Evolutionary conservation across 1,140 invertebrate species (phyloP).

Genomic region (Drosophila auraria): DNA sequence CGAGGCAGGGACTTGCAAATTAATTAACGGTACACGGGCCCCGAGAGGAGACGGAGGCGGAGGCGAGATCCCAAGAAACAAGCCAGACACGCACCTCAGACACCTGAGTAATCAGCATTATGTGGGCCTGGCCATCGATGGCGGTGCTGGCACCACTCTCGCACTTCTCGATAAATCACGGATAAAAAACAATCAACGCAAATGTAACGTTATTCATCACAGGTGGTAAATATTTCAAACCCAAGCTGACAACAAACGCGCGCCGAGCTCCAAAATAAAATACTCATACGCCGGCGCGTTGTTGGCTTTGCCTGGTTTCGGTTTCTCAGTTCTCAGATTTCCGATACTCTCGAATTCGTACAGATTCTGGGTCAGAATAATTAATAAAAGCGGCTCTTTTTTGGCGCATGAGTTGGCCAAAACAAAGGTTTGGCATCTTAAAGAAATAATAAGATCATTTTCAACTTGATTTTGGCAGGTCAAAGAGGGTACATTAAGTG

Average conservation of each 20-base stretch:
- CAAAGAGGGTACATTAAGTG: neutral
- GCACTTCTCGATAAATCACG: slow-evolving; percentile 75
- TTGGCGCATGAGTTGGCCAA: slow-evolving; percentile 69
- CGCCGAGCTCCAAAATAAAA: slow-evolving; percentile 50
- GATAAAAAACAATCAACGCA: slow-evolving; percentile 67
- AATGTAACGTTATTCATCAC: slow-evolving; percentile 84
- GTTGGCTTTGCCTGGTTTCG: slow-evolving; percentile 28
- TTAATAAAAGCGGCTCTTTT: slow-evolving; percentile 71
- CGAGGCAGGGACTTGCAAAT: slow-evolving; percentile 66
- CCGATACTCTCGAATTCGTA: slow-evolving; percentile 47
- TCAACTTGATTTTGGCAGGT: slow-evolving; percentile 18
- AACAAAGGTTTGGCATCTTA: slow-evolving; percentile 31
- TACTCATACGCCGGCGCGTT: slow-evolving; percentile 20
- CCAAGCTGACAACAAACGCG: slow-evolving; percentile 77
- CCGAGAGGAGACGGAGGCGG: slow-evolving; percentile 24
- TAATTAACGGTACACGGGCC: slow-evolving; percentile 78
- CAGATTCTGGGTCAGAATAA: slow-evolving; percentile 79
- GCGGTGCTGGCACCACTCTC: slow-evolving; percentile 46
- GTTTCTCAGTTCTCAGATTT: slow-evolving; percentile 43
- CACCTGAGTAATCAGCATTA: slow-evolving; percentile 80
- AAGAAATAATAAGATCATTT: slow-evolving; percentile 14
- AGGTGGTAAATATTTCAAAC: slow-evolving; percentile 78
- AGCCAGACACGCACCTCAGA: slow-evolving; percentile 50
- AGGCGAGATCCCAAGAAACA: slow-evolving; percentile 14
- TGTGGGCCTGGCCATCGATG: slow-evolving; percentile 70